phyloP scores from a whole-genome alignment of 2,888 invertebrate genomes.

The Apamea monoglypha region DNA sequence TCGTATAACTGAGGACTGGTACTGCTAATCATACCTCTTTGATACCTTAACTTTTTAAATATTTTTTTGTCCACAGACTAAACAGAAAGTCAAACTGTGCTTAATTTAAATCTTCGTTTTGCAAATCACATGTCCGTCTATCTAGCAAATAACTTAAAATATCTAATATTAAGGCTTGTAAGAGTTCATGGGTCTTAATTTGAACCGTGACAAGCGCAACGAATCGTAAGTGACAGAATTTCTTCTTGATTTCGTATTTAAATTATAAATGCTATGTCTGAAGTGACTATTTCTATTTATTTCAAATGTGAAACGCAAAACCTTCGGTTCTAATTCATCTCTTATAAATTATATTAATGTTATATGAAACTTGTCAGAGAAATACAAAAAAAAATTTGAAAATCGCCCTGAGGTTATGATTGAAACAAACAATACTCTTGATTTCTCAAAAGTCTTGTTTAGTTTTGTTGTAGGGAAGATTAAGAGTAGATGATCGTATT shows the following conservation, averaged over 20 bases:
- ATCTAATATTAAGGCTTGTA: slow-evolving; percentile 38
- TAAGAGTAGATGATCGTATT: no score
- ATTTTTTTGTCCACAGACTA: not conserved
- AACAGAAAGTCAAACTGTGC: slow-evolving; percentile 23
- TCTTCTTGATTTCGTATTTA: slow-evolving; percentile 38
- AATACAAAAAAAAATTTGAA: not conserved
- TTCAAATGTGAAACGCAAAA: slow-evolving; percentile 12
- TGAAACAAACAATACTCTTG: not conserved
- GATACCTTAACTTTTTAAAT: no score
- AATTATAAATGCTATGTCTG: slow-evolving; percentile 43
- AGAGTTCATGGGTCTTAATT: slow-evolving; percentile 56
- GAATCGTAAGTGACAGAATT: slow-evolving; percentile 64
- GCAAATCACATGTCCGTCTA: slow-evolving; percentile 35
- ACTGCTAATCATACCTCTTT: not conserved
- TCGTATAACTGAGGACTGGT: not conserved
- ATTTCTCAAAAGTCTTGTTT: no score
- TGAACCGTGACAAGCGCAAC: slow-evolving; percentile 57
- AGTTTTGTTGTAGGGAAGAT: no score
- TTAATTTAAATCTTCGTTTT: slow-evolving; percentile 35
- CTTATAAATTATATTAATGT: not conserved
- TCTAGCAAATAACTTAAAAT: slow-evolving; percentile 29
- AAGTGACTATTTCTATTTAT: slow-evolving; percentile 35
- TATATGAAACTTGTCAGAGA: not conserved
- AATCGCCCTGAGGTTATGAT: no score
- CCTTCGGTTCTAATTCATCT: not conserved